Evolutionary conservation across 2,113 vertebrate genomes (phyloP).

Genomic region (Spermophilus dauricus): DNA sequence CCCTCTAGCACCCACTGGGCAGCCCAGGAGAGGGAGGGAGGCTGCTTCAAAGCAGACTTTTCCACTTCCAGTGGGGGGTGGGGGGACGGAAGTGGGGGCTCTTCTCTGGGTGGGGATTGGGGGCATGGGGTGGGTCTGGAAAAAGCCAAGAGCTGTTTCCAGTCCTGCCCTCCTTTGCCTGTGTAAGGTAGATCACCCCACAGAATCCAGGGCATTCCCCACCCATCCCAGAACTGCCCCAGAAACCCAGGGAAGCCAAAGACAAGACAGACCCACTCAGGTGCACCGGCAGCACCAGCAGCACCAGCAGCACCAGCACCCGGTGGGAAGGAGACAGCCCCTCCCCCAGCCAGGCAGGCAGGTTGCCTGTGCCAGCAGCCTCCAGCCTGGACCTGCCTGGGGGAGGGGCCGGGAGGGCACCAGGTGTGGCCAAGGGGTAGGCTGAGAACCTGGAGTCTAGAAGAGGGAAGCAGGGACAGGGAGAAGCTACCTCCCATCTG

Average conservation of each 20-base stretch:
- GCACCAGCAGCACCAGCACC: not conserved
- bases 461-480: not conserved
- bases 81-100: not conserved
- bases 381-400: not conserved
- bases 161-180: not conserved
- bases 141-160: constrained; percentile 54
- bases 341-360: not conserved
- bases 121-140: not conserved
- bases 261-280: not conserved
- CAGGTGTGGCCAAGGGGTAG: not conserved
- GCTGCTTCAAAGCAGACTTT: not conserved
- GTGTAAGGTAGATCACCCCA: not conserved
- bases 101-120: not conserved
- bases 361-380: not conserved
- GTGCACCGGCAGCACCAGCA: not conserved
- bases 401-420: not conserved
- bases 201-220: not conserved
- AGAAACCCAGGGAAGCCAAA: not conserved
- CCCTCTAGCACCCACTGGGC: not conserved
- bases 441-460: not conserved
- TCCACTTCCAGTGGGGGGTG: not conserved
- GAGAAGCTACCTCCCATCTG: not conserved
- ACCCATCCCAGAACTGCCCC: not conserved
- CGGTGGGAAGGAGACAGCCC: not conserved
- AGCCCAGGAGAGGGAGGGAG: not conserved